Base-by-base conservation (phyloP, 23 tunicate genomes). In the Phallusia fumigata region DNA sequence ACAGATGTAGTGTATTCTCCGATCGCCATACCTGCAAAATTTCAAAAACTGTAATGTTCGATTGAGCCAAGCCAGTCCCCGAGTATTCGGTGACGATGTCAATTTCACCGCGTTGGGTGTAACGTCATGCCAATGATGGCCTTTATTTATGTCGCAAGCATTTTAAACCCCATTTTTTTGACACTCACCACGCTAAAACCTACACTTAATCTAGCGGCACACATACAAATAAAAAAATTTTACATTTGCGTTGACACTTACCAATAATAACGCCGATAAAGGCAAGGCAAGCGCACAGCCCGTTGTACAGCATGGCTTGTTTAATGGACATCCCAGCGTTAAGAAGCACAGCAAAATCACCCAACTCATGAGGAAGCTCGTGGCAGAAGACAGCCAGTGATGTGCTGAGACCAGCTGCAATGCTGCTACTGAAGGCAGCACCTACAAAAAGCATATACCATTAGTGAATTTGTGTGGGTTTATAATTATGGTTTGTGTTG, bases 281-380 rank as follows among this genome's bases (percentile, higher is more conserved):
- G 35, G 95, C 93, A 0, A 82, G 58, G 50, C 98, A 94, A 36
- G 98, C 98, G 32, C 86, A 85, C 35, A 94, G 65, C 11, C 81
- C 85, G 79, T 94, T 94, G 64, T 84, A 94, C 0, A 86, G 83
- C 44, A 94, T 73, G 53, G 98, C 98, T 79, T 86, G 79, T 64
- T 89, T 89, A 76, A 89, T 84, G 0, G 93, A 75, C 98, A 94
- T 86, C 53, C 98, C 98, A 40, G 94, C 84, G 40, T 86, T 79
- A 0, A 94, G 40, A 44, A 94, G 80, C 24, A 94, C 73, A 0
- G 98, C 98, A 50, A 94, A 94, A 65, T 94, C 98, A 15, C 93
- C 98, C 22, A 94, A 78, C 79, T 94, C 98, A 47, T 89, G 98
- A 0, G 94, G 98, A 49, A 94, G 89, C 74, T 94, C 98, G 52